Evolutionary conservation across 2,888 invertebrate genomes (phyloP).

Genomic region (Tenthredo livida): DNA sequence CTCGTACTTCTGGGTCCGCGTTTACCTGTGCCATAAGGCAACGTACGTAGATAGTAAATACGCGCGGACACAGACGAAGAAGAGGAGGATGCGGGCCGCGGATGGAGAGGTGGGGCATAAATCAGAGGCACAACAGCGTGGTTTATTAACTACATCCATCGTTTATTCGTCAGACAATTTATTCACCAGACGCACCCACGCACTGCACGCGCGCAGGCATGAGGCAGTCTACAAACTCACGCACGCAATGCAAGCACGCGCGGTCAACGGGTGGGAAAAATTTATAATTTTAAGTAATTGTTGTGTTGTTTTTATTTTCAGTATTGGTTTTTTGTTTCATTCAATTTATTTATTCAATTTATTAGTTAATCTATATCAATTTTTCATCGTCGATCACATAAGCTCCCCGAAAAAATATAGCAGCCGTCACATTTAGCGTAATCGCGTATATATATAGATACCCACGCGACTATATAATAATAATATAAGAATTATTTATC

Average conservation of each 20-base stretch:
- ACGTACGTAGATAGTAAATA: not conserved
- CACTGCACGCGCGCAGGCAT: conserved; percentile 43
- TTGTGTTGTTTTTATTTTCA: too few relatives aligned
- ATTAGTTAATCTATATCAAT: not conserved
- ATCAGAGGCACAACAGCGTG: conserved; percentile 66
- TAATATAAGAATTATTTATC: not conserved
- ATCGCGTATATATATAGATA: not conserved
- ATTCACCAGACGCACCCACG: conserved; percentile 54
- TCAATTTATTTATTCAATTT: not conserved
- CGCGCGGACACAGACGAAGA: not conserved
- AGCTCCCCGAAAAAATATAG: conserved; percentile 8
- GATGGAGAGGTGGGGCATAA: conserved; percentile 65
- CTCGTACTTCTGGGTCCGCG: not conserved
- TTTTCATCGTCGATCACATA: conserved; percentile 15
- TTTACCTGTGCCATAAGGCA: not conserved
- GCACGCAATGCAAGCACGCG: conserved; percentile 49
- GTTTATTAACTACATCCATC: conserved; percentile 65
- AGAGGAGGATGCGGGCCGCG: conserved; percentile 56
- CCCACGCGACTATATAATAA: not conserved
- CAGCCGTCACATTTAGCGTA: not conserved
- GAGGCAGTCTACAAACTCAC: conserved; percentile 3
- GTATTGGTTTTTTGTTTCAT: not conserved
- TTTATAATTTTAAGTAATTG: conserved; percentile 1
- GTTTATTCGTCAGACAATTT: conserved; percentile 60
- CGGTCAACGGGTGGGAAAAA: conserved; percentile 24